Conservation (phyloP, 2,113 vertebrate genomes). For the Gasterosteus nipponicus region DNA sequence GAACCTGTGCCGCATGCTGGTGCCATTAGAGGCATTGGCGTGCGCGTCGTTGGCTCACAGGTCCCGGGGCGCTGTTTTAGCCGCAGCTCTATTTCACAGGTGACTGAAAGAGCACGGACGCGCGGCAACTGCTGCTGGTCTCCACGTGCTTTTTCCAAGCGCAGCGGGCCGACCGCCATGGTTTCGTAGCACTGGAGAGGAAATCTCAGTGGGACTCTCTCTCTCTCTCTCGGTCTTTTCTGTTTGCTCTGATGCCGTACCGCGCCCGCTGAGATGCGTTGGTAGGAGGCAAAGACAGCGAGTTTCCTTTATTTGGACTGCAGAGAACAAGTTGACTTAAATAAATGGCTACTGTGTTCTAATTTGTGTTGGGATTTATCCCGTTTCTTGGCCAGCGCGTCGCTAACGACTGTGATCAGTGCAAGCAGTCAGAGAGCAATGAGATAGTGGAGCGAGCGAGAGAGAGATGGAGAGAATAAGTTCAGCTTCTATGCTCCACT, state of each 20-base stretch:
- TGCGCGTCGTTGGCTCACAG: slow-evolving; percentile 25
- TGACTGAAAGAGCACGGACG: slow-evolving; percentile 32
- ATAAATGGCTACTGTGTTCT: slow-evolving; percentile 67
- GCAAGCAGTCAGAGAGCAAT: slow-evolving; percentile 33
- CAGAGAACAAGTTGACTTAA: slow-evolving; percentile 59
- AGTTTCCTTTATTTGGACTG: slow-evolving; percentile 59
- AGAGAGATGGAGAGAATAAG: slow-evolving; percentile 27
- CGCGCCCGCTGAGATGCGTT: slow-evolving; percentile 37
- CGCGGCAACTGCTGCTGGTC: slow-evolving; percentile 34
- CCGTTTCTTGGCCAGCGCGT: slow-evolving; percentile 51
- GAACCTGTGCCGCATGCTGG: slow-evolving; percentile 52
- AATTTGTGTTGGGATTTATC: slow-evolving; percentile 71
- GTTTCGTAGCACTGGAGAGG: slow-evolving; percentile 24
- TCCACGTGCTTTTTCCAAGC: slow-evolving; percentile 13
- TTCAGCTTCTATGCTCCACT: slow-evolving; percentile 63
- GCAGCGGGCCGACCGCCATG: slow-evolving; percentile 16
- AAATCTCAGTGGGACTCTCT: slow-evolving; percentile 36
- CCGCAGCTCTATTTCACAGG: slow-evolving; percentile 57
- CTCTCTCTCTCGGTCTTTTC: slow-evolving; percentile 8
- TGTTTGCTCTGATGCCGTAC: slow-evolving; percentile 51
- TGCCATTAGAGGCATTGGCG: slow-evolving; percentile 59
- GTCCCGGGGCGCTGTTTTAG: slow-evolving; percentile 43
- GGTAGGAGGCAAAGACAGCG: slow-evolving; percentile 30
- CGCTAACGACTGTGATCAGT: slow-evolving; percentile 52
- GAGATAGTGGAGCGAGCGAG: slow-evolving; percentile 26